phyloP scores from a whole-genome alignment of 2,797 vertebrate species.

The Smutsia gigantea region DNA sequence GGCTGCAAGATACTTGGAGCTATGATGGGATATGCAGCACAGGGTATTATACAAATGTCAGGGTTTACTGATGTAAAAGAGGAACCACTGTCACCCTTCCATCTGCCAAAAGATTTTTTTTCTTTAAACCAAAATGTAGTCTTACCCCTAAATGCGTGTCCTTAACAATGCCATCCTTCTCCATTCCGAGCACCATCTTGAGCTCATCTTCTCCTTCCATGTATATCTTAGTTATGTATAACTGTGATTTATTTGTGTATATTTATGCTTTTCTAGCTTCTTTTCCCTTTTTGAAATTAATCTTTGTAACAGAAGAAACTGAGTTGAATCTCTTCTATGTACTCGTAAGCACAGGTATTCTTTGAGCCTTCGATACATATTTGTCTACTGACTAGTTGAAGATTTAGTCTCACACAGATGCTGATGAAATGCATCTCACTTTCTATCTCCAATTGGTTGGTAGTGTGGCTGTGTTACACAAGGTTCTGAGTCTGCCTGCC shows the following conservation, averaged over 20 bases:
- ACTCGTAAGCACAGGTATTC: background rate
- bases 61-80: accelerated
- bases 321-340: background rate
- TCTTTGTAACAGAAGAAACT: background rate
- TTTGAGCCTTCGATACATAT: background rate
- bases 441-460: background rate
- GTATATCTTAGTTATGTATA: background rate
- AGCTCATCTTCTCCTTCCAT: background rate
- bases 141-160: background rate
- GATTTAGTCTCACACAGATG: background rate
- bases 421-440: background rate
- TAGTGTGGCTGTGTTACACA: background rate
- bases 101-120: background rate
- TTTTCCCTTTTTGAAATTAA: background rate
- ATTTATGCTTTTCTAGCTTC: background rate
- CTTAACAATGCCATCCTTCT: background rate
- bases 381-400: background rate
- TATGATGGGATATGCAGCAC: accelerated
- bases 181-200: accelerated
- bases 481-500: background rate
- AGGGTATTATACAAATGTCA: background rate
- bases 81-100: accelerated
- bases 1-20: too few species aligned
- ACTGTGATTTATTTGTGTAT: background rate
- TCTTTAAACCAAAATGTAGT: background rate